These are phyloP conservation scores for Martes martes DNA, from an alignment of 2,113 vertebrate species.

Conservation along the genomic window DNA sequence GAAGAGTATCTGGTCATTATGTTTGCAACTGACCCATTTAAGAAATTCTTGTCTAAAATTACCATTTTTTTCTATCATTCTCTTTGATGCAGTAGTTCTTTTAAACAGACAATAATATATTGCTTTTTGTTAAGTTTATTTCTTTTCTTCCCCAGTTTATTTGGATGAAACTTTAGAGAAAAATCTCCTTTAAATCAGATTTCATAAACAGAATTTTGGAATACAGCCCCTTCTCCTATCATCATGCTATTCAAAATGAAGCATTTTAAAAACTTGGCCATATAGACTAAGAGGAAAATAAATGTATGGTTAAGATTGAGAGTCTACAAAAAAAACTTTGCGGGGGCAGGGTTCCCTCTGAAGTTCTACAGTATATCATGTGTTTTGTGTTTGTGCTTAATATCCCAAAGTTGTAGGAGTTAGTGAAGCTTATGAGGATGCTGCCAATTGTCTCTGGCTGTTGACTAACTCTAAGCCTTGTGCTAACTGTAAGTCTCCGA, in stretches of 20 bases:
- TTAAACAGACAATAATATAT: neutral
- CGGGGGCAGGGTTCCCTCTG: neutral
- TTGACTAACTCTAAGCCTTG: constrained; percentile 97
- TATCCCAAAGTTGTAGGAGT: constrained; percentile 92
- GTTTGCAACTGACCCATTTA: constrained; percentile 14
- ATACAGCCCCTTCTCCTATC: neutral
- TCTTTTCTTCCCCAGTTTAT: neutral
- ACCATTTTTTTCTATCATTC: neutral
- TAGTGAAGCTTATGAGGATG: constrained; percentile 96
- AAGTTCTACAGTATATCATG: constrained; percentile 24
- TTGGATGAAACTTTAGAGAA: neutral
- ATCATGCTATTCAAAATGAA: constrained; percentile 34
- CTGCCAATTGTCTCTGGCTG: constrained; percentile 98
- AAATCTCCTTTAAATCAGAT: constrained; percentile 11
- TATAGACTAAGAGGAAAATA: constrained; percentile 12
- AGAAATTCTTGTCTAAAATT: constrained; percentile 27
- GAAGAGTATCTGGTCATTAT: constrained; percentile 30
- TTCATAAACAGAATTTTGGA: neutral
- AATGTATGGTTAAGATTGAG: constrained; percentile 14
- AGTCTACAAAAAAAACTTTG: neutral
- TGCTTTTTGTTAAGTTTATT: neutral
- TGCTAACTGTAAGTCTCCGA: constrained; percentile 98
- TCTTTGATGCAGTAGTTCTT: neutral
- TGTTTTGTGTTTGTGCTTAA: constrained; percentile 66
- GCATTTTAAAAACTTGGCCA: neutral